Base-by-base conservation (phyloP, 2,888 invertebrate species). In the Melieria crassipennis region DNA sequence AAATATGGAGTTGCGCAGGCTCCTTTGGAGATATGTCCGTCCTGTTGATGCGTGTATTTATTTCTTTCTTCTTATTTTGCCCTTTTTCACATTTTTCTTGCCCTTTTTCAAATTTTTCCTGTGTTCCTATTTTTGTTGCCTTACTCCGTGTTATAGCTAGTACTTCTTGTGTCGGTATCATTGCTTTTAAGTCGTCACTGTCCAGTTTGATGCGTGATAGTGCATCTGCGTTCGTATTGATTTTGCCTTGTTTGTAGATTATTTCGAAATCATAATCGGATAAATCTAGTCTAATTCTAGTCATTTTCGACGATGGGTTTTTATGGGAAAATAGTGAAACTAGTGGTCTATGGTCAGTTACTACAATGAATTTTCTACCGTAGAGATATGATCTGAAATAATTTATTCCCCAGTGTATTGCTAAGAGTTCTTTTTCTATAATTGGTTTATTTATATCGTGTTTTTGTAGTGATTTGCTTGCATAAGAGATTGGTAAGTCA, bases 241-340 rank as follows among this genome's bases (percentile, higher is more conserved):
- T 58, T 13, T 57, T 62, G 3, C 62, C 62, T 45, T 71, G 43
- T 45, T 61, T 62, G 13, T 71, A 71, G 1, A 62, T 16, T 0
- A 71, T 68, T 13, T 57, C 9, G 10, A 71, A 71, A 45, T 71
- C 71, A 64, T 58, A 71, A 5, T 71, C 65, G 6, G 50, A 10
- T 52, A 71, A 57, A 11, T 64, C 71, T 48, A 67, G 10, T 57
- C 55, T 7, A 9, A 71, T 71, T 63, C 66, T 66, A 11, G 66
- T 63, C 56, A 68, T 58, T 47, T 64, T 71, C 43, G 68, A 64
- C 4, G 45, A 67, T 4, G 64, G 61, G 13, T 67, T 71, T 42
- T 67, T 71, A 13, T 67, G 67, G 48, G 57, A 66, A 48, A 71
- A 47, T 11, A 62, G 42, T 3, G 58, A 47, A n/a, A 57, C 42